phyloP scores from a whole-genome alignment of 1,140 invertebrate species.

The Formica selysi region DNA sequence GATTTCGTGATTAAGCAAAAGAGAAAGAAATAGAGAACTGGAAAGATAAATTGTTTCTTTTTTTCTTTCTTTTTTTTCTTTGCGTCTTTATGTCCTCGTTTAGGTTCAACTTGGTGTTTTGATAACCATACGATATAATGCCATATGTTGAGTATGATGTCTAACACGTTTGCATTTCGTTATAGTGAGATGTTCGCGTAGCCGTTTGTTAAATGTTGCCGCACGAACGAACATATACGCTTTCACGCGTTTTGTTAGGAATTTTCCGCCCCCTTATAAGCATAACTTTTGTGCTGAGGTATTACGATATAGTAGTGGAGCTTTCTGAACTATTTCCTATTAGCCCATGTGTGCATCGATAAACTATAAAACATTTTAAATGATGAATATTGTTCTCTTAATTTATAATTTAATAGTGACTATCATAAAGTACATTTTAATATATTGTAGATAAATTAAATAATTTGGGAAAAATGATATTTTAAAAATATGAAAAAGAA shows the following conservation, averaged over 20 bases:
- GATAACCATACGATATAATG: not conserved
- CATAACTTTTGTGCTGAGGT: not conserved
- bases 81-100: not conserved
- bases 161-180: constrained; percentile 9
- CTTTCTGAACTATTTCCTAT: not conserved
- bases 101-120: constrained; percentile 9
- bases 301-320: constrained; percentile 7
- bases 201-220: constrained; percentile 37
- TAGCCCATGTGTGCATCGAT: not conserved
- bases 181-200: constrained; percentile 9
- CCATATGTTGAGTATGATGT: constrained; percentile 3
- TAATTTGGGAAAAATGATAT: not conserved
- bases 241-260: constrained; percentile 28
- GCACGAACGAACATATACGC: not conserved
- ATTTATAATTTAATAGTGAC: constrained; percentile 1
- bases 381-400: not conserved
- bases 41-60: constrained; percentile 43
- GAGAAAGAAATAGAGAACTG: no score
- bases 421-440: not conserved
- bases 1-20: not conserved
- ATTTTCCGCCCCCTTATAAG: not conserved
- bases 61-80: not conserved
- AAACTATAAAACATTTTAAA: not conserved
- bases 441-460: not conserved
- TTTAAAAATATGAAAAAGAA: not conserved